These are phyloP conservation scores for Holotrichia oblita DNA, from an alignment of 1,140 invertebrate genomes.

Conservation along the genomic window DNA sequence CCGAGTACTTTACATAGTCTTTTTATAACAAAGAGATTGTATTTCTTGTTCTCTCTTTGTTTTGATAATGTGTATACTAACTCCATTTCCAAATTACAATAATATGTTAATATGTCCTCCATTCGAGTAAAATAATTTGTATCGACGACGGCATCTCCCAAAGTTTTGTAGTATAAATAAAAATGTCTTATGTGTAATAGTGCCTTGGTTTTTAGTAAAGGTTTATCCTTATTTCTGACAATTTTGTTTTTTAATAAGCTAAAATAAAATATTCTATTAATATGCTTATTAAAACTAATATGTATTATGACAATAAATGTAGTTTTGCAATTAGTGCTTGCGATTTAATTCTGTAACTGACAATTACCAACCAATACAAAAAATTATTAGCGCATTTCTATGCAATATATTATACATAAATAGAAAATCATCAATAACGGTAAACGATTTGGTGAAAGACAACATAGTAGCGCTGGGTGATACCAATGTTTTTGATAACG, in stretches of 20 bases:
- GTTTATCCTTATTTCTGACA: background rate
- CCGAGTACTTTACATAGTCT: slow-evolving; percentile 22
- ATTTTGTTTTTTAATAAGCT: background rate
- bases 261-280: background rate
- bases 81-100: slow-evolving; percentile 24
- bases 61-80: slow-evolving; percentile 17
- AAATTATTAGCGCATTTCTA: too few relatives aligned
- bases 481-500: too few relatives aligned
- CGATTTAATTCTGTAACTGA: too few relatives aligned
- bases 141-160: background rate
- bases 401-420: too few relatives aligned
- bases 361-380: too few relatives aligned
- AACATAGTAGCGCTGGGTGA: too few relatives aligned
- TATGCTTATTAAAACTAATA: too few relatives aligned
- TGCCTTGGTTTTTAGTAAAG: background rate
- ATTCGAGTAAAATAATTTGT: slow-evolving; percentile 23
- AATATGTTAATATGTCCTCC: slow-evolving; percentile 13
- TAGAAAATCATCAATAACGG: too few relatives aligned
- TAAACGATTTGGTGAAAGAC: too few relatives aligned
- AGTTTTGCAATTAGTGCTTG: too few relatives aligned
- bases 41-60: slow-evolving; percentile 10
- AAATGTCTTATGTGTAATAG: slow-evolving; percentile 24
- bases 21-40: background rate
- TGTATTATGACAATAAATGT: too few relatives aligned
- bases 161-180: slow-evolving; percentile 15